Percentiles rank a stretch among this genome's conserved stretches.
Conservation (phyloP, 2,113 vertebrate species). For the Anoura caudifer region DNA sequence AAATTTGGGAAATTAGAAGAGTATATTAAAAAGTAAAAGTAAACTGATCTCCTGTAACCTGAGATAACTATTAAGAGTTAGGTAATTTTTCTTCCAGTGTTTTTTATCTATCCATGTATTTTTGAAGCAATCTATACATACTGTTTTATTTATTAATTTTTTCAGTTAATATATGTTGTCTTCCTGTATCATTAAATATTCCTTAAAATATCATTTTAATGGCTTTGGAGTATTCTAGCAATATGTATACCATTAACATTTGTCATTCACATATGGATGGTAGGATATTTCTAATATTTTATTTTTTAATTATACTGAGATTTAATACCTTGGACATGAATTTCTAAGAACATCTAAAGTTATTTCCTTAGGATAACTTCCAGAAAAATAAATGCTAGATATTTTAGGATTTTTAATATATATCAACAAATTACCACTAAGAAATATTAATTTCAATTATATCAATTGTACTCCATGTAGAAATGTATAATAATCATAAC, state of each 20-base stretch:
- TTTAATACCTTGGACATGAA: neutral
- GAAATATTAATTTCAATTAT: neutral
- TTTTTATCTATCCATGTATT: neutral
- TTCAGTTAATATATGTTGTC: neutral
- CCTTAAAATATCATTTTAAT: constrained; percentile 11
- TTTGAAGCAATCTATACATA: neutral
- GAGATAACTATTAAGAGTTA: constrained; percentile 10
- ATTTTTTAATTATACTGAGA: constrained; percentile 11
- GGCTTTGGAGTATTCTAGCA: neutral
- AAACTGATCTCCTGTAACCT: neutral
- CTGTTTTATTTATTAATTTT: neutral
- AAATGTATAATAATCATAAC: neutral
- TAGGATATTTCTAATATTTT: constrained; percentile 9
- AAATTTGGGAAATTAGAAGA: constrained; percentile 29
- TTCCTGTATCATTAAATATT: constrained; percentile 20
- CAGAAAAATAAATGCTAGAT: neutral
- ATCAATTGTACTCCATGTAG: neutral
- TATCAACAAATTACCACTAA: neutral
- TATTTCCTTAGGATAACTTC: constrained; percentile 20
- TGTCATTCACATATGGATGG: neutral
- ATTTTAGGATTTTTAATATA: neutral
- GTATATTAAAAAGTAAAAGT: neutral
- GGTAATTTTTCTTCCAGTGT: neutral
- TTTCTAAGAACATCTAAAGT: constrained; percentile 31
- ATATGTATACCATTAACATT: neutral